Evolutionary conservation across 2,113 vertebrate species (phyloP), one percentile per base, ranked within the genome.

Genomic region (Syngnathus floridae): DNA sequence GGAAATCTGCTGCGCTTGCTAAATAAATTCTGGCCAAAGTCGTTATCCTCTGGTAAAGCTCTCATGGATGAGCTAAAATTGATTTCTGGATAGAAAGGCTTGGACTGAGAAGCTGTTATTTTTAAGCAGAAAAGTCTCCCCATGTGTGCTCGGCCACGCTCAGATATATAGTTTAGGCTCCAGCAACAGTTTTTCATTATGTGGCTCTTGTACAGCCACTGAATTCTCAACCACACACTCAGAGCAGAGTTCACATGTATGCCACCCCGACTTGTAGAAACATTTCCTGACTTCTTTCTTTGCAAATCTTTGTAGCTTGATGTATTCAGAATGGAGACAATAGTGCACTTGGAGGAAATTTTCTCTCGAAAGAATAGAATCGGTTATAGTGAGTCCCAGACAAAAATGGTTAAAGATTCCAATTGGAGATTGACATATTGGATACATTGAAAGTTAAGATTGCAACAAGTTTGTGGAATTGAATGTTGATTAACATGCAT

Each of bases 1-100:
- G 60, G 74, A 75, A 84, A 85, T 76, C 61, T 79, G 83, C 82
- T 83, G 82, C 83, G 79, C 72, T 67, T 74, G 80, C 83, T 82
- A 75, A 43, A 61, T 16, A 43, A 8, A 61, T 61, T 61, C 38
- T 14, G 71, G 67, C 79, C 73, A 70, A 52, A 83, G 85, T 81
- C 73, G 78, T 87, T 83, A 83, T 74, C 73, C 76, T 55, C 60
- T 62, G 70, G 63, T 74, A 84, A 72, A 78, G 76, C 73, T 76
- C 70, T 76, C 69, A 64, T 17, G 45, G 74, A 84, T 65, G 75
- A 70, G 74, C 79, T 74, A 76, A 82, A 81, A 83, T 82, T 67
- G 83, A 84, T 88, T 87, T 77, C 70, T 81, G 63, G 82, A 76
- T 77, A 38, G 37, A 60, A 41, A 19, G 62, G 76, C 72, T 54